Conservation (phyloP, 1,140 invertebrate genomes). For the Polypedilum vanderplanki region DNA sequence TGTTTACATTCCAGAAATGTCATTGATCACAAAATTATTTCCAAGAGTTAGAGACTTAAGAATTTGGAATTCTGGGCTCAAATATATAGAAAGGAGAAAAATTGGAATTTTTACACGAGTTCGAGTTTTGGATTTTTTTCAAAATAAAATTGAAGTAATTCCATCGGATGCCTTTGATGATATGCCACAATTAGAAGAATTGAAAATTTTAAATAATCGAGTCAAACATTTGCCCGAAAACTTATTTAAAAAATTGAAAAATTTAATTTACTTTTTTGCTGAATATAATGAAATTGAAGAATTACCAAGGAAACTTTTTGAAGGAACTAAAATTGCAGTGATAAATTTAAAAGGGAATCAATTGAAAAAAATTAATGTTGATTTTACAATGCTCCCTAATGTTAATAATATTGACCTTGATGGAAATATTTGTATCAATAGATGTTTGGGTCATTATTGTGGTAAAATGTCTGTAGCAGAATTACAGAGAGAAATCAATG, state of each 20-base stretch:
- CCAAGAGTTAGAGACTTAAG: not conserved
- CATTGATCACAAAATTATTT: not conserved
- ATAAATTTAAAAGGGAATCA: not conserved
- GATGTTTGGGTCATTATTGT: not conserved
- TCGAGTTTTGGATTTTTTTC: not conserved
- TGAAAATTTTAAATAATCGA: not conserved
- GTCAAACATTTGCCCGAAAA: not conserved
- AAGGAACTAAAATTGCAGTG: not conserved
- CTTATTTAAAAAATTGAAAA: not conserved
- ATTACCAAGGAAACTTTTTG: not conserved
- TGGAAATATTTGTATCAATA: not conserved
- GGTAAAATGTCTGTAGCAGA: not conserved
- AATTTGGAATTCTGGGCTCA: not conserved
- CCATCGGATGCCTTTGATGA: not conserved
- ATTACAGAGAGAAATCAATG: not conserved
- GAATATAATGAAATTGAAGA: conserved; percentile 19
- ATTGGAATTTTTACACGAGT: not conserved
- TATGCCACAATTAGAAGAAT: not conserved
- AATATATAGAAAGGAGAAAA: not conserved
- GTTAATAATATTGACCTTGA: not conserved
- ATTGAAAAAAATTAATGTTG: not conserved
- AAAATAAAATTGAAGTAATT: not conserved
- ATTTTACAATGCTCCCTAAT: not conserved
- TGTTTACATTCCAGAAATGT: not conserved
- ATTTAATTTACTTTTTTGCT: conserved; percentile 7